Evolutionary conservation across 2,888 invertebrate genomes (phyloP), one percentile per base, ranked within the genome.

Genomic region (Myathropa florea): DNA sequence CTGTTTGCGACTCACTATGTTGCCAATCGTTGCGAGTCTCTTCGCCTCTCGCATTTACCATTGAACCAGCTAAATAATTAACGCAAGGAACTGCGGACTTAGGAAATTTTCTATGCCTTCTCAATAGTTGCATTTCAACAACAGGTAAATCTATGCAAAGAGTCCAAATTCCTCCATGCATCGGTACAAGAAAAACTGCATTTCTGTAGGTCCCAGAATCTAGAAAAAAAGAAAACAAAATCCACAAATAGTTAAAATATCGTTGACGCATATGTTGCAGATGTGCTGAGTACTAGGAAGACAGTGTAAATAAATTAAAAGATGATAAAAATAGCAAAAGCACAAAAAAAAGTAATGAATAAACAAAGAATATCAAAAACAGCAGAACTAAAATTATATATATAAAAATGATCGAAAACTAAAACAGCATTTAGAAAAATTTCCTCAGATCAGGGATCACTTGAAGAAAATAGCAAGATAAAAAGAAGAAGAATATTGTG

Each of bases 81-180:
- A 96, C 95, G 93, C 97, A 97, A 85, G 94, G 93, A 89, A 95
- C 95, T 83, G 95, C 94, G 4, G 91, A 90, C 28, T 91, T 90
- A 4, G 92, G 92, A 82, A 92, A 92, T 72, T 91, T 92, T 21
- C 91, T 90, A 85, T 92, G 90, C 39, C 91, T 90, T 12, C 91
- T 91, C 67, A 92, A 75, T 90, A 96, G 94, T 88, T 94, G 93
- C 88, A 96, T 94, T 93, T 97, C 96, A 90, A 96, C 95, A 89
- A 96, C 96, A 95, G 95, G 95, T 89, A 97, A 94, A 90, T 96
- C 96, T 90, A 96, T 96, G 92, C 96, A 98, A 92, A 96, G 94
- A 24, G 96, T 97, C 98, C 97, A 98, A 90, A 96, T 98, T 39
- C 97, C 98, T n/a, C 96, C 97, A 90, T 96, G 96, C 95, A 97